Conservation (phyloP, 1,140 invertebrate genomes). For the Eupristina koningsbergeri region DNA sequence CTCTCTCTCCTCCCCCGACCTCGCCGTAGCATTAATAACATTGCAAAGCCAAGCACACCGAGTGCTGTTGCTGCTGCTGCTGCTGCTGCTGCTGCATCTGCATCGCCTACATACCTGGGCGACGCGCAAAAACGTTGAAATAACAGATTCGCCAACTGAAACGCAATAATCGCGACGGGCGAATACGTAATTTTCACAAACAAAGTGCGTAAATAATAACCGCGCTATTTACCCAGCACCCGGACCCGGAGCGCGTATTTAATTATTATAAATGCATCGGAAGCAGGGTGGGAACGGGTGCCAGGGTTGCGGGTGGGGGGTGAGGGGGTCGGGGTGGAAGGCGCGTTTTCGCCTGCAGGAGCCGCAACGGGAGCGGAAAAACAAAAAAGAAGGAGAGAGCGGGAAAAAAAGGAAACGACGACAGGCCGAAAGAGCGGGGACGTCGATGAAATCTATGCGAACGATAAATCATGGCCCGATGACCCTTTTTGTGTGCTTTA, state of each 20-base stretch:
- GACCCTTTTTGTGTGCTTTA: conserved; percentile 50
- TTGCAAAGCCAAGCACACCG: conserved; percentile 63
- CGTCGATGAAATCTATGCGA: conserved; percentile 48
- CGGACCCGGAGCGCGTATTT: conserved; percentile 58
- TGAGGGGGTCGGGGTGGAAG: not conserved
- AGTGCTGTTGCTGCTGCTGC: conserved; percentile 48
- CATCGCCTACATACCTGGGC: conserved; percentile 58
- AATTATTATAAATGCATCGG: conserved; percentile 62
- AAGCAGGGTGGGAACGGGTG: conserved; percentile 8
- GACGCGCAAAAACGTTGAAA: conserved; percentile 70
- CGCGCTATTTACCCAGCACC: conserved; percentile 64
- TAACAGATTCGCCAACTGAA: conserved; percentile 70
- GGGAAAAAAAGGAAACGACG: conserved; percentile 24
- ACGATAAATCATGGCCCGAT: conserved; percentile 51
- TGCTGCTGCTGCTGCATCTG: conserved; percentile 40
- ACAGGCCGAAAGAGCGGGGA: not conserved
- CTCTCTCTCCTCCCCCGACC: conserved; percentile 51
- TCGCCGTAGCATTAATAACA: conserved; percentile 72
- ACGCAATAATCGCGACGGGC: conserved; percentile 71
- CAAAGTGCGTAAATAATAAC: conserved; percentile 74
- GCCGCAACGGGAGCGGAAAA: not conserved
- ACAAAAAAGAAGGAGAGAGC: conserved; percentile 16
- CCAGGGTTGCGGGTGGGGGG: not conserved
- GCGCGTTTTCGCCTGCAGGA: not conserved
- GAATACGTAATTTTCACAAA: conserved; percentile 74